Percentiles rank a stretch among this genome's conserved stretches.
Conservation (phyloP, 1,140 invertebrate genomes). For the Archegozetes longisetosus region DNA sequence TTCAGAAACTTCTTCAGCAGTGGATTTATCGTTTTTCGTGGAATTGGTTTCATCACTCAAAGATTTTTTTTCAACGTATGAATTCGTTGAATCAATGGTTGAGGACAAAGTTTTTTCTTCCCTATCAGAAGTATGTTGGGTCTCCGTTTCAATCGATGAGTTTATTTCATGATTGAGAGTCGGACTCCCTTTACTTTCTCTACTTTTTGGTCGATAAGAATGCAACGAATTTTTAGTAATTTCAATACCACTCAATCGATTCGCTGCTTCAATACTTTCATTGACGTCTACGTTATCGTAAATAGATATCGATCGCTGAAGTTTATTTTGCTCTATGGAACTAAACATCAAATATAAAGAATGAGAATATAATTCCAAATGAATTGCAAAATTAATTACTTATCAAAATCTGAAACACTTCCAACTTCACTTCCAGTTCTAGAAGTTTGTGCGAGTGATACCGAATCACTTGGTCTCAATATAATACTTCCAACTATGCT, state of each 20-base stretch:
- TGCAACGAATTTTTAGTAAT: neutral
- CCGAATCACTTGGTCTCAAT: slow-evolving; percentile 6
- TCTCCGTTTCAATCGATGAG: too few species aligned
- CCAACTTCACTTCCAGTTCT: slow-evolving; percentile 20
- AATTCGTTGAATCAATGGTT: too few species aligned
- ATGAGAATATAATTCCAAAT: neutral
- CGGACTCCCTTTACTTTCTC: neutral
- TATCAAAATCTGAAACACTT: slow-evolving; percentile 1
- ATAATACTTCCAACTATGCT: slow-evolving; percentile 15
- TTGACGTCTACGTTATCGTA: slow-evolving; percentile 22
- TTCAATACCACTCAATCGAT: slow-evolving; percentile 39
- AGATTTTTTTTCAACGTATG: too few species aligned
- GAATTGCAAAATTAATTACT: neutral
- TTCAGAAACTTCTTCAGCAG: too few species aligned
- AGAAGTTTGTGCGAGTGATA: slow-evolving; percentile 14
- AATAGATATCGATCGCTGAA: slow-evolving; percentile 20
- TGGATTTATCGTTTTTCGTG: too few species aligned
- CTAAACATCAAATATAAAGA: neutral
- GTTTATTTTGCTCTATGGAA: slow-evolving; percentile 1
- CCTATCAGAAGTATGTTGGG: too few species aligned
- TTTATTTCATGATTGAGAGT: too few species aligned
- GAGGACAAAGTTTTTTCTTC: too few species aligned
- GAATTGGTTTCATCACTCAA: too few species aligned
- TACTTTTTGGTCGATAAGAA: neutral
- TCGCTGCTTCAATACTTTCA: slow-evolving; percentile 22